These are phyloP conservation scores for Carterocephalus palaemon DNA, from an alignment of 2,888 invertebrate species.

Conservation along the genomic window DNA sequence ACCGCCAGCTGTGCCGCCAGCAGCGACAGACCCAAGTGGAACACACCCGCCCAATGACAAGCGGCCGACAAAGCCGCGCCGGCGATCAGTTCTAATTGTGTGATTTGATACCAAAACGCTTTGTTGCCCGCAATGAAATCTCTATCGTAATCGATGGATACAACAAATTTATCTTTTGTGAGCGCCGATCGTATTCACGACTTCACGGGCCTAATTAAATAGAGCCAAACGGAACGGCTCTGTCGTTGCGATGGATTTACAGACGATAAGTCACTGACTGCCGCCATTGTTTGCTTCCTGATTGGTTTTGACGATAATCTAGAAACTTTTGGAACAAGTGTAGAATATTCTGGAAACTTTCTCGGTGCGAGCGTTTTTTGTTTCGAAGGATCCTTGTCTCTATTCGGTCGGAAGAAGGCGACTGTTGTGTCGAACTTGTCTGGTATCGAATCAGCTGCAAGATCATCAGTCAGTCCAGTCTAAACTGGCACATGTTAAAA, in stretches of 20 bases:
- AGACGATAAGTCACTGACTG: slow-evolving; percentile 35
- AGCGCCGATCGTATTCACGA: slow-evolving; percentile 49
- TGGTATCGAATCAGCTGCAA: no score
- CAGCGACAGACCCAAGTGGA: slow-evolving; percentile 40
- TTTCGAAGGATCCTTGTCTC: no score
- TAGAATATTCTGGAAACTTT: slow-evolving; percentile 11
- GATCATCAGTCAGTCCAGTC: no score
- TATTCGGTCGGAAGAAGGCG: no score
- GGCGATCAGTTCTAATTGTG: slow-evolving; percentile 76
- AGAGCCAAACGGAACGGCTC: slow-evolving; percentile 49
- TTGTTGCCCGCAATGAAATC: slow-evolving; percentile 70
- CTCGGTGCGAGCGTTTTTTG: slow-evolving; percentile 5
- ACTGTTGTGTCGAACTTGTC: no score
- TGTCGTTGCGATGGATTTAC: slow-evolving; percentile 36
- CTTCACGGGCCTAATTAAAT: slow-evolving; percentile 52
- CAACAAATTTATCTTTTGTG: slow-evolving; percentile 71
- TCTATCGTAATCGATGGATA: slow-evolving; percentile 66
- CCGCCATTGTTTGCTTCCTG: slow-evolving; percentile 31
- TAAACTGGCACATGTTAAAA: no score
- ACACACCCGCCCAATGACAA: slow-evolving; percentile 53
- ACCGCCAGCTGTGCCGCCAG: no score
- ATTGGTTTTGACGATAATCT: slow-evolving; percentile 40
- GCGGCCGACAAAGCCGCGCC: slow-evolving; percentile 58
- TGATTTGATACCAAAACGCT: slow-evolving; percentile 76
- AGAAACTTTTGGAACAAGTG: slow-evolving; percentile 12